These are phyloP conservation scores for Aurelia aurita complex sp. Pacific DNA, from an alignment of 30 jellyfish, hydroid and myxozoan species.

Conservation along the genomic window DNA sequence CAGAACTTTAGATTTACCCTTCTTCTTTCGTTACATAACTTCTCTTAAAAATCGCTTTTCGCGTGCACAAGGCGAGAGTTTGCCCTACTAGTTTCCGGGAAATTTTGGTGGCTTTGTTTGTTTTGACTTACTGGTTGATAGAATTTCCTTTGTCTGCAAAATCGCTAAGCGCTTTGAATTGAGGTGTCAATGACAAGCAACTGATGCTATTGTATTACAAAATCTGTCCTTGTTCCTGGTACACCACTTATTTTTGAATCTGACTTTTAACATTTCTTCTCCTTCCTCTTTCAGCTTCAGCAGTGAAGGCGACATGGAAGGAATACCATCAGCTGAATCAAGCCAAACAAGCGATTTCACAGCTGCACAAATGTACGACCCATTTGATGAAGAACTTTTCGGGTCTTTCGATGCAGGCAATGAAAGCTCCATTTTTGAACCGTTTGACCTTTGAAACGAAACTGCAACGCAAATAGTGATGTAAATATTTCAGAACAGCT, in stretches of 20 bases:
- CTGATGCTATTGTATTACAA: too few species aligned
- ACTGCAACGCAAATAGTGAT: constrained; percentile 11
- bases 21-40: too few species aligned
- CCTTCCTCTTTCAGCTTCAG: constrained; percentile 23
- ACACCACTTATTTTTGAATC: not conserved
- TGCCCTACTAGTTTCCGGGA: too few species aligned
- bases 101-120: too few species aligned
- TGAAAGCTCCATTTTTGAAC: not conserved
- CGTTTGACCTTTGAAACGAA: constrained; percentile 5
- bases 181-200: too few species aligned
- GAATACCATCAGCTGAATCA: constrained; percentile 21
- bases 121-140: too few species aligned
- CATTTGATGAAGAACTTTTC: constrained; percentile 55
- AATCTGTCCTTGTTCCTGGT: not conserved
- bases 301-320: constrained; percentile 41
- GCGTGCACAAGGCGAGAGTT: too few species aligned
- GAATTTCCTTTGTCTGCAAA: too few species aligned
- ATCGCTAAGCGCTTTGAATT: too few species aligned
- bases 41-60: too few species aligned
- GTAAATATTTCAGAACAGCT: not conserved
- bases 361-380: constrained; percentile 3
- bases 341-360: constrained; percentile 51
- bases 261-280: not conserved
- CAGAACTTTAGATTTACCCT: too few species aligned
- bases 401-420: constrained; percentile 22